Conservation (phyloP, 1,140 invertebrate genomes). For the Neotoxoptera formosana region DNA sequence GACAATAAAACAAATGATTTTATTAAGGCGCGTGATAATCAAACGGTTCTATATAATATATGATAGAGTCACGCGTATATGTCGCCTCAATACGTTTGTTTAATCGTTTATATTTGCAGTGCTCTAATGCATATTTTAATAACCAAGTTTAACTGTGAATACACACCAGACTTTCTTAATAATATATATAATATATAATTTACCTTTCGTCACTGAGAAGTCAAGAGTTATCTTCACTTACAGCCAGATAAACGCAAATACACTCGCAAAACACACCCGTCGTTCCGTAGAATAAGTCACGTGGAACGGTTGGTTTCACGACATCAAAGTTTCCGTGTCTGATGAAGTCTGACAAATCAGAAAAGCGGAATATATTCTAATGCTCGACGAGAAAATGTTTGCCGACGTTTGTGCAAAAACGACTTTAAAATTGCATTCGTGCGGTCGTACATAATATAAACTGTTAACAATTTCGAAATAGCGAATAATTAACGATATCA, state of each 20-base stretch:
- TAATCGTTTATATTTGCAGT: not conserved
- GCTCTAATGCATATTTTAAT: not conserved
- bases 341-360: not conserved
- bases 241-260: not conserved
- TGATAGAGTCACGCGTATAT: too few relatives aligned
- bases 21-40: not conserved
- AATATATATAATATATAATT: not conserved
- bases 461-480: not conserved
- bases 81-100: not conserved
- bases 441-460: not conserved
- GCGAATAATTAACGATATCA: not conserved
- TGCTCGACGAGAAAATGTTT: not conserved
- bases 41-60: not conserved
- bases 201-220: not conserved
- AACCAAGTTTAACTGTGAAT: not conserved
- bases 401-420: not conserved
- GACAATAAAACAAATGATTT: not conserved
- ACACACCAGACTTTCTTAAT: not conserved
- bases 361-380: not conserved
- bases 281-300: not conserved
- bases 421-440: not conserved
- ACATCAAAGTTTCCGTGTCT: conserved; percentile 27
- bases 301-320: not conserved
- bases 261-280: not conserved
- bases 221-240: not conserved